Percentiles rank a stretch among this genome's conserved stretches.
These are phyloP conservation scores for Callipepla squamata DNA, from an alignment of 2,113 vertebrate genomes.

Conservation along the genomic window DNA sequence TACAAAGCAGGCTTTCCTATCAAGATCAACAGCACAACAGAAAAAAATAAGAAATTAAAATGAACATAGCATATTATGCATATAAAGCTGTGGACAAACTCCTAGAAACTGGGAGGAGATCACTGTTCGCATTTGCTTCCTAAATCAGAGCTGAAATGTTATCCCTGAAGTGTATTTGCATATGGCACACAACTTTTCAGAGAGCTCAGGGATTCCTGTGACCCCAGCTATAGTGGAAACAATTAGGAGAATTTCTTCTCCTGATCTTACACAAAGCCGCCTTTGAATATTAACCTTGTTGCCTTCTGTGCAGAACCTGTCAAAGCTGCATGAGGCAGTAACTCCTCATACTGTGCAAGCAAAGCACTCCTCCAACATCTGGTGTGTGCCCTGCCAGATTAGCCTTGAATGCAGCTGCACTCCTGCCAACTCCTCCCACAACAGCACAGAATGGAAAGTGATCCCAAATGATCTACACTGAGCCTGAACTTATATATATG, in stretches of 20 bases:
- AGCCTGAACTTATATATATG: slow-evolving; percentile 19
- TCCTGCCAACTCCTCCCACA: slow-evolving; percentile 67
- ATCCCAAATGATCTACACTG: slow-evolving; percentile 27
- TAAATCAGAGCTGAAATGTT: neutral
- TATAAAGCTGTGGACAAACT: neutral
- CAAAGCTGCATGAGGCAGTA: neutral
- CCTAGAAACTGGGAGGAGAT: neutral
- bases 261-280: neutral
- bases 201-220: neutral
- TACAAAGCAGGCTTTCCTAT: neutral
- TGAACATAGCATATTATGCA: neutral
- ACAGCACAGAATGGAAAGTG: slow-evolving; percentile 67
- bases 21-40: neutral
- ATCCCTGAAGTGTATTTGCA: neutral
- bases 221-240: neutral
- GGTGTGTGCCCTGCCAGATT: slow-evolving; percentile 64
- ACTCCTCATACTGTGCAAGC: neutral
- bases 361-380: slow-evolving; percentile 63
- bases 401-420: slow-evolving; percentile 57
- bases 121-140: neutral
- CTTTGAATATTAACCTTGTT: neutral
- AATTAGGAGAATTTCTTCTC: neutral
- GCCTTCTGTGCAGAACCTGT: slow-evolving; percentile 5
- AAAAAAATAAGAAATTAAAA: neutral
- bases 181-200: neutral